Evolutionary conservation across 2,113 vertebrate genomes (phyloP).

Genomic region (Apteryx owenii): DNA sequence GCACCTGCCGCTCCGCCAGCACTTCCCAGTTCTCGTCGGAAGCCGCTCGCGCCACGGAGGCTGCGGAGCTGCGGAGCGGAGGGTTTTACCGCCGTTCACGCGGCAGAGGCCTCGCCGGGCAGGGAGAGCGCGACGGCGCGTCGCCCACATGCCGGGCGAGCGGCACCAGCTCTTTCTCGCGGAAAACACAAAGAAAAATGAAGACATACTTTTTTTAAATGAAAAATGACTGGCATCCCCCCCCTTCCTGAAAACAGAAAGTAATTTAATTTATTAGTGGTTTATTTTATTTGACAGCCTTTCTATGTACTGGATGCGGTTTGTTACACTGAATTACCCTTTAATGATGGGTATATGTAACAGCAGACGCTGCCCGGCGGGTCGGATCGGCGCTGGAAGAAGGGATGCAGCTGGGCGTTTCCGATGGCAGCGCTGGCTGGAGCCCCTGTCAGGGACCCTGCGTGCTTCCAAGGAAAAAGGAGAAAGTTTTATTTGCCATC

Average conservation of each 20-base stretch:
- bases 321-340: slow-evolving; percentile 81
- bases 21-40: no score
- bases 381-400: slow-evolving; percentile 45
- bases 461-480: not conserved
- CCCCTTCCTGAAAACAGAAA: slow-evolving; percentile 60
- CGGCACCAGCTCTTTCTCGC: no score
- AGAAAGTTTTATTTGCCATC: not conserved
- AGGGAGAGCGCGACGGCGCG: no score
- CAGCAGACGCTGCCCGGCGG: slow-evolving; percentile 58
- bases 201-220: slow-evolving; percentile 67
- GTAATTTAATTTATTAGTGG: slow-evolving; percentile 80
- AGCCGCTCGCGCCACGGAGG: no score
- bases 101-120: no score
- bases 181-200: slow-evolving; percentile 19
- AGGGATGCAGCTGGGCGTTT: not conserved
- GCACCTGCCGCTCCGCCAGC: no score
- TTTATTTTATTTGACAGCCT: slow-evolving; percentile 81
- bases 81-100: no score
- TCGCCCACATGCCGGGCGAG: no score
- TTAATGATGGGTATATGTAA: slow-evolving; percentile 65
- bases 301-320: slow-evolving; percentile 72
- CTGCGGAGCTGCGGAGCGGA: no score
- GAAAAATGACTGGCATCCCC: slow-evolving; percentile 68
- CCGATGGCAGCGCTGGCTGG: slow-evolving; percentile 14
- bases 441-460: not conserved